Conservation (phyloP, 2,888 invertebrate genomes). For the Adela reaumurella region DNA sequence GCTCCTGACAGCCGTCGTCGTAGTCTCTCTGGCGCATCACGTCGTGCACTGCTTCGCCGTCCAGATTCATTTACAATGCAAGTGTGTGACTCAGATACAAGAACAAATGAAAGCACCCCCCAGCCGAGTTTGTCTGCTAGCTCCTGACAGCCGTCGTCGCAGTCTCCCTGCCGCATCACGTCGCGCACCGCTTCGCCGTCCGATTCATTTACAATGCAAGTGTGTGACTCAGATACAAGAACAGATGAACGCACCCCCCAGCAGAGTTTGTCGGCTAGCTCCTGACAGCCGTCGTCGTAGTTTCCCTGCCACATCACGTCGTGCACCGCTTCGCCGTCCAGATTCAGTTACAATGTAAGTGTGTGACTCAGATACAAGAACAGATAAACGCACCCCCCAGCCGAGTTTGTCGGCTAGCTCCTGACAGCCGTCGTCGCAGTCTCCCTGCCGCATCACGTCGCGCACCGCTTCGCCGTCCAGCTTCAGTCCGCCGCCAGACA, state of each 20-base stretch:
- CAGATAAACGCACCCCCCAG: conserved; percentile 62
- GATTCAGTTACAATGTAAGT: too few species aligned
- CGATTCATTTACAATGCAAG: too few species aligned
- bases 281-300: conserved; percentile 75
- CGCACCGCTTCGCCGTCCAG: conserved; percentile 65
- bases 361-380: too few species aligned
- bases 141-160: conserved; percentile 73
- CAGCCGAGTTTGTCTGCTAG: conserved; percentile 76
- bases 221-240: too few species aligned
- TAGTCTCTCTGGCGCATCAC: conserved; percentile 82
- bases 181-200: conserved; percentile 67
- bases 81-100: too few species aligned
- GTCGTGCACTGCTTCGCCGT: conserved; percentile 65
- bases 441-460: conserved; percentile 79
- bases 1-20: conserved; percentile 70
- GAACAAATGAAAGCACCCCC: conserved; percentile 53
- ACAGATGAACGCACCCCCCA: conserved; percentile 62
- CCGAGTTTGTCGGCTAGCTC: conserved; percentile 72
- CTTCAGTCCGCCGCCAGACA: conserved; percentile 58
- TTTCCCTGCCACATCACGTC: conserved; percentile 82
- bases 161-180: conserved; percentile 78
- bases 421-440: conserved; percentile 78
- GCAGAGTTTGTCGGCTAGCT: conserved; percentile 71
- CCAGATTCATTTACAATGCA: conserved; percentile 71
- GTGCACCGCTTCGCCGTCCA: conserved; percentile 62